phyloP scores from a whole-genome alignment of 2,113 vertebrate species.

The Pampusana beccarii region DNA sequence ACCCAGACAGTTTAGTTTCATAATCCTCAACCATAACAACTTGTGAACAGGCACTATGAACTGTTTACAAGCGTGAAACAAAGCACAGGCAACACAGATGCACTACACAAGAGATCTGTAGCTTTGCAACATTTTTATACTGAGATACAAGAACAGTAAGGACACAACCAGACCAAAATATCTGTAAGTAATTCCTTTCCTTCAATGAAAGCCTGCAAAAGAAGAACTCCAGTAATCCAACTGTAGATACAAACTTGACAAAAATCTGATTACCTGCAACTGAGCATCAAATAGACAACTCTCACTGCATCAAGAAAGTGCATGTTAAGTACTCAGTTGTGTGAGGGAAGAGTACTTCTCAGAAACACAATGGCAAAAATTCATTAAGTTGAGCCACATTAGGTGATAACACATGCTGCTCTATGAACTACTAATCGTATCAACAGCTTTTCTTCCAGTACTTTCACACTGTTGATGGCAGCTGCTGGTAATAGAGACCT shows the following conservation, averaged over 20 bases:
- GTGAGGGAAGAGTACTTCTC: neutral
- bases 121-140: neutral
- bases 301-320: neutral
- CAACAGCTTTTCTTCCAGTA: neutral
- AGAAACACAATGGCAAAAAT: neutral
- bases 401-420: neutral
- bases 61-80: neutral
- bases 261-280: neutral
- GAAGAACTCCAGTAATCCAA: neutral
- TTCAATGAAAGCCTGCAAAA: neutral
- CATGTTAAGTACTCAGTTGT: neutral
- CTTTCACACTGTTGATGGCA: neutral
- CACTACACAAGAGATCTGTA: neutral
- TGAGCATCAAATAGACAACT: neutral
- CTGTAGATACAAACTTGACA: neutral
- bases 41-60: neutral
- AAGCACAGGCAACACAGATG: neutral
- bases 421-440: neutral
- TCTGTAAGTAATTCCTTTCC: neutral
- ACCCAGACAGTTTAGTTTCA: slow-evolving; percentile 2
- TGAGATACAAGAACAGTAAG: neutral
- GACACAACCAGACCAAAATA: neutral
- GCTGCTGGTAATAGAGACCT: neutral
- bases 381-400: neutral
- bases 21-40: neutral